Percentiles rank a stretch among this genome's conserved stretches.
These are phyloP conservation scores for Apotomis turbidana DNA, from an alignment of 2,888 invertebrate species.

Conservation along the genomic window DNA sequence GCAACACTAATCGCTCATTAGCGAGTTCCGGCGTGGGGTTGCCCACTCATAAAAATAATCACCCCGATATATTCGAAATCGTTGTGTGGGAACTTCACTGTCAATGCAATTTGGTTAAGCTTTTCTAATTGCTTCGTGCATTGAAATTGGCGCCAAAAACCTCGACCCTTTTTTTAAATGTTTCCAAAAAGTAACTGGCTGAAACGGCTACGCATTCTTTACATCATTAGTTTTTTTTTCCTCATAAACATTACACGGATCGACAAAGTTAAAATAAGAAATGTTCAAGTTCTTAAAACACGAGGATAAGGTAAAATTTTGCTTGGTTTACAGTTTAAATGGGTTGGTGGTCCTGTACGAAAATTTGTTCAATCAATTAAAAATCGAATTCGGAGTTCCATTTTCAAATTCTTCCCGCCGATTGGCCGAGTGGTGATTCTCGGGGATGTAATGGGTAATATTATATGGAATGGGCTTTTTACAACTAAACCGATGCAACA, in stretches of 20 bases:
- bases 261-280: neutral
- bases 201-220: constrained; percentile 2
- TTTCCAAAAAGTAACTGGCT: neutral
- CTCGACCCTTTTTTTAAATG: constrained; percentile 7
- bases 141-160: constrained; percentile 7
- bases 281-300: neutral
- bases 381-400: constrained; percentile 76
- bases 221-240: constrained; percentile 15
- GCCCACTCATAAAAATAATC: constrained; percentile 50
- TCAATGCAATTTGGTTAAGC: constrained; percentile 33
- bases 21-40: constrained; percentile 70
- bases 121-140: constrained; percentile 20
- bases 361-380: constrained; percentile 76
- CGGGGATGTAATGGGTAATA: constrained; percentile 81
- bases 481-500: constrained; percentile 78
- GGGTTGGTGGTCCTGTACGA: constrained; percentile 48
- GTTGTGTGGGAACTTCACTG: constrained; percentile 57
- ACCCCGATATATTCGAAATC: constrained; percentile 53
- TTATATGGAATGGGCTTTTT: constrained; percentile 81
- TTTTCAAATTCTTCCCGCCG: constrained; percentile 71
- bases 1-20: constrained; percentile 83
- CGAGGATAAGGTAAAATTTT: constrained; percentile 1
- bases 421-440: constrained; percentile 77
- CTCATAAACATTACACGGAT: neutral
- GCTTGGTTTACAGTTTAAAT: neutral